Evolutionary conservation across 2,888 invertebrate genomes (phyloP), one percentile per base, ranked within the genome.

Genomic region (Lycia hirtaria): DNA sequence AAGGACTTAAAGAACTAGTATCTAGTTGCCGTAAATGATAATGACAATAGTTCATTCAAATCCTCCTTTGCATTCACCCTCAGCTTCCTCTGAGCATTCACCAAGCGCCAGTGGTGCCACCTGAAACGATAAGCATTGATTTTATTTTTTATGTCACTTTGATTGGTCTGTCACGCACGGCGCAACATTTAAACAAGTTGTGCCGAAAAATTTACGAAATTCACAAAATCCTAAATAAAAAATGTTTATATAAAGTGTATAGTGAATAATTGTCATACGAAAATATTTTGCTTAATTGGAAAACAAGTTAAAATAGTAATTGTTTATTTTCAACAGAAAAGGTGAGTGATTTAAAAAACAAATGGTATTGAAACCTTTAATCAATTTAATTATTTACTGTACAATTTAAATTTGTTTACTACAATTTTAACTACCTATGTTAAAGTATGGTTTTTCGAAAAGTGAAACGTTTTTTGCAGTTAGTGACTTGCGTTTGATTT

Each of bases 151-250:
- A 77, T 78, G 85, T 87, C 86, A 86, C 15, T 17, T 35, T 41
- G 56, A 37, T 52, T 40, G 37, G 33, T 43, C 32, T 53, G 52
- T 52, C 57, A 52, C 37, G 81, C 83, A 79, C 81, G 85, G 91
- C 90, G 90, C 87, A 88, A 89, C 88, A 88, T 91, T 91, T 88
- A 73, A 91, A 91, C 80, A 79, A 62, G 64, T 58, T 66, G 68
- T 65, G 69, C 66, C 60, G 71, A 77, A 80, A 76, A 68, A 71
- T 72, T 60, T 54, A 41, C 65, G 54, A 70, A 72, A 71, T 75
- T 65, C 45, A 51, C 56, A 50, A 67, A 72, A 71, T 68, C 65
- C 35, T 56, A 41, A 47, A 47, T 57, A 59, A 60, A 73, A 69
- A 71, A 76, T 76, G 71, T 52, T 58, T 2, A 57, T 52, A 50